Conservation (phyloP, 2,797 vertebrate species). For the Hybognathus amarus region DNA sequence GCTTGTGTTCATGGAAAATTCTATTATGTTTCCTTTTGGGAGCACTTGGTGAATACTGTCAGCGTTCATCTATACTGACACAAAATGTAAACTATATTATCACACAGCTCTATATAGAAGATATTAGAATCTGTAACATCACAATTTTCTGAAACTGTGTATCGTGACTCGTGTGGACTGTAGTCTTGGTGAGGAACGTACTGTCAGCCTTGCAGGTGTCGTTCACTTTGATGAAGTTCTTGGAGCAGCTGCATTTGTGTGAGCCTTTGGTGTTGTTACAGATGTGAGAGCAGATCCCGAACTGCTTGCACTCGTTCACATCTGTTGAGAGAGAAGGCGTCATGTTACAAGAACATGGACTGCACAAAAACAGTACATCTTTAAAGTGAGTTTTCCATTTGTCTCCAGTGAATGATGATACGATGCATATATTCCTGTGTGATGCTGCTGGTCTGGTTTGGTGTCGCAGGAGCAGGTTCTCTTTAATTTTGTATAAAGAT, state of each 20-base stretch:
- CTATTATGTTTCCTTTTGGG: too few relatives aligned
- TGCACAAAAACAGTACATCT: not conserved
- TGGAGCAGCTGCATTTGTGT: slow-evolving; percentile 89
- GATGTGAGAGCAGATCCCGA: slow-evolving; percentile 91
- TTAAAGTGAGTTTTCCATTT: not conserved
- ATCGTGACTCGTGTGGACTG: not conserved
- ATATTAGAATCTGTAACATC: too few relatives aligned
- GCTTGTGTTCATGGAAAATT: not conserved
- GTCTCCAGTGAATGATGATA: not conserved
- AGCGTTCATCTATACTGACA: not conserved
- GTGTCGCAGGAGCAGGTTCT: not conserved
- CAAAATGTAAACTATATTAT: not conserved
- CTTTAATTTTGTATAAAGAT: not conserved
- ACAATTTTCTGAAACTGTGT: not conserved
- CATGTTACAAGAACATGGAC: not conserved
- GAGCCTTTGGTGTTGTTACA: slow-evolving; percentile 97
- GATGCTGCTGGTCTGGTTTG: not conserved
- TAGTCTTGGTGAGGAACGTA: slow-evolving; percentile 60
- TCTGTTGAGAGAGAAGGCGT: slow-evolving; percentile 73
- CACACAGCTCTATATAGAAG: not conserved
- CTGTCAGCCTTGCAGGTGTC: slow-evolving; percentile 94
- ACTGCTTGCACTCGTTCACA: slow-evolving; percentile 89
- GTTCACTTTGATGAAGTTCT: slow-evolving; percentile 89
- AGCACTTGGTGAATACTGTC: not conserved
- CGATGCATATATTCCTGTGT: not conserved